Conservation (phyloP, 2,113 vertebrate genomes). For the Mus pahari region DNA sequence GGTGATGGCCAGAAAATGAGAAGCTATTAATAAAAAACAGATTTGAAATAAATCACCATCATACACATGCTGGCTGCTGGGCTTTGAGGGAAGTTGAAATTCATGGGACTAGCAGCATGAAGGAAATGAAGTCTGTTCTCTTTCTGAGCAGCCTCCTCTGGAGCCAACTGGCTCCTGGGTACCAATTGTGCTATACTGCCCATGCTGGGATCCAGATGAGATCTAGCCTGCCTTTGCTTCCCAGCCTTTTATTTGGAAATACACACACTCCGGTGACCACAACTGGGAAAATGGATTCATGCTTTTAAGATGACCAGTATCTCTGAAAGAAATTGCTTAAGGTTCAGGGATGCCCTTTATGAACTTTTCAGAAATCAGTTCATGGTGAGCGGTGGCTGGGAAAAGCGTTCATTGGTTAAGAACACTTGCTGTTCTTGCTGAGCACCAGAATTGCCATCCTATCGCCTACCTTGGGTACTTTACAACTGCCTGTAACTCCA, state of each 20-base stretch:
- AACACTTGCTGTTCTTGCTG: background rate
- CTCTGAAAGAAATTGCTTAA: background rate
- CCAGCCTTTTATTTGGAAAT: background rate
- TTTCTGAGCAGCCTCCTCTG: background rate
- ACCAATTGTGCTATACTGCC: background rate
- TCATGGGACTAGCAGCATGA: background rate
- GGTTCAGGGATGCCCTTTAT: background rate
- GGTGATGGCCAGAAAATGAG: slow-evolving; percentile 50
- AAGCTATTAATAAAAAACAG: slow-evolving; percentile 78
- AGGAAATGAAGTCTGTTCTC: background rate
- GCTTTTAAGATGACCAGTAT: background rate
- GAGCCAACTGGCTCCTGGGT: background rate
- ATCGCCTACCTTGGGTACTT: background rate
- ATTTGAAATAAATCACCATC: slow-evolving; percentile 65
- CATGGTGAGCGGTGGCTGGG: background rate
- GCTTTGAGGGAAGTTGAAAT: slow-evolving; percentile 33
- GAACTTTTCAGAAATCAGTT: background rate
- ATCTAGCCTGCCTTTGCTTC: background rate
- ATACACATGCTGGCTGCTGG: background rate
- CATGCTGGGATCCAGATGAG: rapidly evolving
- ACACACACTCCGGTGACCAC: background rate
- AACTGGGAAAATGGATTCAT: background rate
- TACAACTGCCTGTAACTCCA: background rate
- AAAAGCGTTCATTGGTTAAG: background rate
- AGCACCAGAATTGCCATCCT: background rate